Base-by-base conservation (phyloP, 2,113 vertebrate genomes). In the Oxyruncus cristatus region DNA sequence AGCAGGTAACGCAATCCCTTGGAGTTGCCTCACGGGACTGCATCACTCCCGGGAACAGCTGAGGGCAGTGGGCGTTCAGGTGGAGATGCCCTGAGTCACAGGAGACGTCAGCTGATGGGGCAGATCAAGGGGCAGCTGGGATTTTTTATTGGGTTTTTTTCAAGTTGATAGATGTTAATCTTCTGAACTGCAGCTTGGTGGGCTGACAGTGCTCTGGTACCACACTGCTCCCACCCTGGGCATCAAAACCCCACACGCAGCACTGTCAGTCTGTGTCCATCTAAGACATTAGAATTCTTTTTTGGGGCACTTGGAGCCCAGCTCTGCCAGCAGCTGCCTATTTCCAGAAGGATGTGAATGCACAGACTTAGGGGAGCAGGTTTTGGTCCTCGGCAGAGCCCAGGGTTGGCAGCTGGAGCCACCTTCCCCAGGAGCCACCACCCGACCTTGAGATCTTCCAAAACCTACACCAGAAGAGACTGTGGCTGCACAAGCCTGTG, bases 51-150 rank as follows among this genome's bases (percentile, higher is more conserved):
- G 89, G 96, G 92, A 96, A 93, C 79, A 33, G 75, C 67, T 85
- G 90, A 82, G 82, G 86, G 32, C 92, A 88, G 95, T 95, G 79
- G 90, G 95, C 3, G 92, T 95, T 37, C 95, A 96, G 95, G 95
- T 95, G 90, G 92, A 86, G 88, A n/a, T 92, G 85, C 79, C 92
- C 82, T 96, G 92, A 97, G 83, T 95, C 96, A 97, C 42, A 95
- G 68, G 7, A 89, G 84, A 30, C 74, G 87, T 56, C 72, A 84
- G 90, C 75, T 90, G 83, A 90, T 89, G 76, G 92, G 63, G 85
- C 47, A 93, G 85, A 92, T 88, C 56, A 44, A 93, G 73, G 71
- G 67, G 41, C 66, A 4, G 30, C 3, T 62, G 56, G 39, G 46
- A 37, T 12, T 28, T 44, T 23, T 24, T 80, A 50, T 12, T 49